Evolutionary conservation across 2,797 vertebrate genomes (phyloP).

Genomic region (Phalloptychus januarius): DNA sequence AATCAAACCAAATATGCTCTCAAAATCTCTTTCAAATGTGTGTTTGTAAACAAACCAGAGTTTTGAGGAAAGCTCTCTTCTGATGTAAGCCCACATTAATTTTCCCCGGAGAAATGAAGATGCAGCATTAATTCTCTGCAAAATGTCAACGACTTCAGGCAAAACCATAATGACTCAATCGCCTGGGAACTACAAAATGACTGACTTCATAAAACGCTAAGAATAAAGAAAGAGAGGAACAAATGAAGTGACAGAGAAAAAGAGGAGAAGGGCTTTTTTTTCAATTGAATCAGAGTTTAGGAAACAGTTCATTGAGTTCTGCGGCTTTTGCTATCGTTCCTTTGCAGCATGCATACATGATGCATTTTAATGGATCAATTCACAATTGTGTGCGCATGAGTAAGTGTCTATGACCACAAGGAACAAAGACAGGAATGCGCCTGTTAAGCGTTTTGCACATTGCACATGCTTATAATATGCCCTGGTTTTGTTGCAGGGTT

Average conservation of each 20-base stretch:
- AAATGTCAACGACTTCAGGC: constrained; percentile 20
- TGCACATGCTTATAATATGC: constrained; percentile 2
- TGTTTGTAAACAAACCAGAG: neutral
- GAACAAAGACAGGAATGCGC: constrained; percentile 39
- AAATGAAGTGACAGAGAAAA: neutral
- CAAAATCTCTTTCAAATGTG: constrained; percentile 6
- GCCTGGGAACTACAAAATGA: constrained; percentile 2
- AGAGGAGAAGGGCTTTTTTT: neutral
- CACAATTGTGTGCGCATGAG: constrained; percentile 29
- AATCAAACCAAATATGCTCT: neutral
- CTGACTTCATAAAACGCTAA: neutral
- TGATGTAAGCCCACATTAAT: constrained; percentile 16
- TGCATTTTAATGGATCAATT: constrained; percentile 25
- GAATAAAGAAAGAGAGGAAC: neutral
- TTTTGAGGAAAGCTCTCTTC: constrained; percentile 11
- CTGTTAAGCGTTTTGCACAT: constrained; percentile 25
- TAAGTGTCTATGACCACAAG: constrained; percentile 30
- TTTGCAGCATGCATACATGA: constrained; percentile 23
- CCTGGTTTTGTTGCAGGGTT: constrained; percentile 18
- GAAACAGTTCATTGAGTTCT: constrained; percentile 32
- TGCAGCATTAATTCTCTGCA: constrained; percentile 10
- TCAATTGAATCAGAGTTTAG: neutral
- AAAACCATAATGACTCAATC: constrained; percentile 5
- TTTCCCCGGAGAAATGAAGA: neutral
- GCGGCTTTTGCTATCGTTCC: neutral